A percentile compares a stretch with the other conserved stretches of the same genome.
phyloP scores from a whole-genome alignment of 2,888 invertebrate species.

The Scaptomyza tumidula region DNA sequence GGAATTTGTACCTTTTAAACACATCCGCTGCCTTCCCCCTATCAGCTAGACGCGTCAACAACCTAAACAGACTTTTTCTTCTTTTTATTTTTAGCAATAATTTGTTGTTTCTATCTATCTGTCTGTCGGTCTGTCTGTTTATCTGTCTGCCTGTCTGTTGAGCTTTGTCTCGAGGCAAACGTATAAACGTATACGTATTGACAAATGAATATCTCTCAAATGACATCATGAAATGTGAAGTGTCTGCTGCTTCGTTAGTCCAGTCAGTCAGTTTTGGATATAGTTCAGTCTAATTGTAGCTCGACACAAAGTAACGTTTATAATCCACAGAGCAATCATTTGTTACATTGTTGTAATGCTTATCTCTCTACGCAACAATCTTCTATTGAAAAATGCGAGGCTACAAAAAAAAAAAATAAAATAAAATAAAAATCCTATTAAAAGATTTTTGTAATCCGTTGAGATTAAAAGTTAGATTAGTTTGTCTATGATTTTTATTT shows the following conservation, averaged over 20 bases:
- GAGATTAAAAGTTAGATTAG: background rate
- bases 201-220: conserved; percentile 8
- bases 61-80: conserved; percentile 17
- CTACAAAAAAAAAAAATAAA: background rate
- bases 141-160: conserved; percentile 4
- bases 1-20: conserved; percentile 42
- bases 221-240: conserved; percentile 44
- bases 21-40: conserved; percentile 6
- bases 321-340: background rate
- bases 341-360: background rate
- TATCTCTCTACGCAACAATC: background rate
- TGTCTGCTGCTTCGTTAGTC: conserved; percentile 20
- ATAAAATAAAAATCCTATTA: too few relatives aligned
- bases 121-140: conserved; percentile 6
- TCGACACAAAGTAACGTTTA: too few relatives aligned
- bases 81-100: too few relatives aligned
- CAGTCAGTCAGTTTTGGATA: background rate
- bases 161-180: conserved; percentile 9
- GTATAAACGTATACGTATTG: too few relatives aligned
- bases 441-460: background rate
- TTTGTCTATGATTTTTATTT: background rate
- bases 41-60: conserved; percentile 41
- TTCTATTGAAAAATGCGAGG: background rate
- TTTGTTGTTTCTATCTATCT: background rate
- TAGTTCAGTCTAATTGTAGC: too few relatives aligned